Base-by-base conservation (phyloP, 2,113 vertebrate species). In the Oncorhynchus clarkii region DNA sequence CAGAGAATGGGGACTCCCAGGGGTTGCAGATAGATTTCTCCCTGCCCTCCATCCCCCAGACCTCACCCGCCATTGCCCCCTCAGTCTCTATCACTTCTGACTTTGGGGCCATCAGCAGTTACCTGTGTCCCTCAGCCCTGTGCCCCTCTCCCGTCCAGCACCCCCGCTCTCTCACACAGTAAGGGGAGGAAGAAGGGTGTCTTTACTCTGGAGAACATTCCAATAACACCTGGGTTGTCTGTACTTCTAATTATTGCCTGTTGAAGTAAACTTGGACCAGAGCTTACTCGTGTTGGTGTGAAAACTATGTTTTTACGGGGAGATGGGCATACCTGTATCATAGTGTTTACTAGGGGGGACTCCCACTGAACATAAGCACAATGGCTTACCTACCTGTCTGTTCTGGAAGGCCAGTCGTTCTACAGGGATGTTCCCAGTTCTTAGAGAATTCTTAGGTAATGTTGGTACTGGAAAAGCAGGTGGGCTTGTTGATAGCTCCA, bases 91-190 rank as follows among this genome's bases (percentile, higher is more conserved):
- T 93, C 82, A 87, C 93, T 0, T 91, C 95, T 0, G 94, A 94
- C 82, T 96, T 96, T 66, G 93, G 95, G 85, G 88, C 92, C 70
- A 90, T 96, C 6, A 91, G 94, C 79, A 90, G 90, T 77, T 95
- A 95, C 76, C 89, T 96, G 91, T 92, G 90, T 51, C 75, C 94
- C 26, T 16, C 51, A 5, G 51, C 51, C 51, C 16, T 54, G 51
- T 54, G 51, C 51, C 92, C 85, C 0, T 85, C 92, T 0, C 85
- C 92, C 1, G 85, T 94, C 87, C 91, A 93, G 87, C 94, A 88
- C 39, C 83, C 91, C 2, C 93, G 85, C 85, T 92, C 95, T 59
- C 84, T 95, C 86, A 95, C 94, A 72, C 94, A 95, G 93, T 96
- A 93, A 96, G 70, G 70, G 62, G 70, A 57, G 0, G 59, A 64